These are phyloP conservation scores for Bergia sp. DNA, from an alignment of 92 coral and sea anemone species.

Conservation along the genomic window DNA sequence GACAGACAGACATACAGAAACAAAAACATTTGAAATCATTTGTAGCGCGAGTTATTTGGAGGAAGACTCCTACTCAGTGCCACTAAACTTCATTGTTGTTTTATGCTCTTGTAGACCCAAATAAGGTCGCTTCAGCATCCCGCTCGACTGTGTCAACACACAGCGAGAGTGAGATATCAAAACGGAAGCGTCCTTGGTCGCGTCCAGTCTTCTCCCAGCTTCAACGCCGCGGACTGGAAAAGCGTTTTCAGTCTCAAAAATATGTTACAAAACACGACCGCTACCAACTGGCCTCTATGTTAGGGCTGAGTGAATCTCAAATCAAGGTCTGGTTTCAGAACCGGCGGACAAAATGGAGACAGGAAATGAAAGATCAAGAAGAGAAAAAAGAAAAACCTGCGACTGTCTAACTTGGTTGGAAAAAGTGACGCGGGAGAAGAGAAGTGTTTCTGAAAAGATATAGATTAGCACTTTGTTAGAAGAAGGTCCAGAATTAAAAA, in stretches of 20 bases:
- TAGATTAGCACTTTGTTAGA: neutral
- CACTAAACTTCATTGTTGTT: neutral
- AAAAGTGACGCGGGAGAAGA: neutral
- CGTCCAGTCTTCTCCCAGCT: slow-evolving; percentile 96
- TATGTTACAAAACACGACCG: slow-evolving; percentile 94
- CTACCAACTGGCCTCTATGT: slow-evolving; percentile 88
- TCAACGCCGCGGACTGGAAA: slow-evolving; percentile 92
- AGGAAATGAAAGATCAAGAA: slow-evolving; percentile 51
- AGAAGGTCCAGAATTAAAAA: neutral
- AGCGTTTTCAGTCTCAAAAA: slow-evolving; percentile 84
- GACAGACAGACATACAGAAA: too few relatives aligned
- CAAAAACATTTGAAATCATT: too few relatives aligned
- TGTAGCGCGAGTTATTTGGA: neutral
- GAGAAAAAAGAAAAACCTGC: slow-evolving; percentile 41
- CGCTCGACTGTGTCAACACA: neutral
- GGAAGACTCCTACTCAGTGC: neutral
- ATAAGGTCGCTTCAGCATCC: neutral
- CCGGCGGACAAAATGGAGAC: slow-evolving; percentile 94
- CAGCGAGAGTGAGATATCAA: neutral
- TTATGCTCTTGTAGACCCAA: neutral
- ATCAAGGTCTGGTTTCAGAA: slow-evolving; percentile 99
- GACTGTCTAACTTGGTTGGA: neutral
- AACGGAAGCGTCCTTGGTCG: slow-evolving; percentile 67
- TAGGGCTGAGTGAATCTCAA: slow-evolving; percentile 92
- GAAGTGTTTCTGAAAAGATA: neutral